Evolutionary conservation across 2,113 vertebrate genomes (phyloP), one percentile per base, ranked within the genome.

Genomic region (Pleuronectes platessa): DNA sequence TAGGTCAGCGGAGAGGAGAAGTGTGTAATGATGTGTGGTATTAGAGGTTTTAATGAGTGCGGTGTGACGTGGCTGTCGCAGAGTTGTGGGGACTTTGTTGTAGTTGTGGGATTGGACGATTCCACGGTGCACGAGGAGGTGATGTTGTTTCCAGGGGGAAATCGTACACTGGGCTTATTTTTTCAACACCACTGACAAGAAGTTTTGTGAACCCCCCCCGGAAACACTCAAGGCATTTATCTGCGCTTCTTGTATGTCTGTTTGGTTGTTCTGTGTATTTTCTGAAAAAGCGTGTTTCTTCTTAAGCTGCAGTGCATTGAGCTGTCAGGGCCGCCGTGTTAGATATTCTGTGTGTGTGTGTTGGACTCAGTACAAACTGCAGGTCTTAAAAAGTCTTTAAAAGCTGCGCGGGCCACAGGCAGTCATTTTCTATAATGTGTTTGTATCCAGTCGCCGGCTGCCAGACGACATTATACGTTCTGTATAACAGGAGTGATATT

Each of bases 1-100:
- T 45, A 62, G 27, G 14, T 51, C 55, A 35, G 72, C 56, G 61
- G 58, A 72, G 23, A 59, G 40, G 51, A 65, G 27, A 70, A 72
- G n/a, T 54, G 27, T 6, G 53, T 45, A 58, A 53, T 53, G 24
- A 77, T 82, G 45, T 64, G 11, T 20, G 26, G 56, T n/a, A n/a
- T 54, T n/a, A 21, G 6, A 6, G 51, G 7, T 72, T 63, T 66
- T 27, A 55, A n/a, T 67, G 4, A 27, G 20, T 60, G 49, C 54
- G 47, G 21, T 59, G 31, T 20, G 23, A 58, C 17, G 59, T 54
- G 23, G 47, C 31, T 68, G 5, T 31, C 24, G 3, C 51, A n/a
- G 15, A 18, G 51, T 56, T n/a, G 51, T 54, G 17, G 18, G 11
- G 21, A 11, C 53, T 55, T 55, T 23, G 21, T 37, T 37, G 7